Evolutionary conservation across 2,888 invertebrate genomes (phyloP), one percentile per base, ranked within the genome.

Genomic region (Acrobasis repandana): DNA sequence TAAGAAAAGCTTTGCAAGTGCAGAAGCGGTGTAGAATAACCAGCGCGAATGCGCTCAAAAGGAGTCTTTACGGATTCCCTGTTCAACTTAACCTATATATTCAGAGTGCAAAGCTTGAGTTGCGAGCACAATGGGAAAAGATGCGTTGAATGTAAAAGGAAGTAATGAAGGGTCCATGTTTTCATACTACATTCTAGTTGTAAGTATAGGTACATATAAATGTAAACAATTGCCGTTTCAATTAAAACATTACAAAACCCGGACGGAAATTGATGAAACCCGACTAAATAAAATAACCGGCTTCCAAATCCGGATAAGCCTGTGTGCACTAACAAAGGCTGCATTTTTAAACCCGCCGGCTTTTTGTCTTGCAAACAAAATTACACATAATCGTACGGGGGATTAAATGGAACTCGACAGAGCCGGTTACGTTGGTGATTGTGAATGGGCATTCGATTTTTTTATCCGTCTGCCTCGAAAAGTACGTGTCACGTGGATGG

Each of bases 1-100:
- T 58, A 58, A 58, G 58, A 58, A 58, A 58, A 58, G 58, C 58
- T 54, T 36, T 16, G 54, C 36, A 54, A 54, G 54, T 38, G 54
- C 54, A 54, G 54, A 15, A 16, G 15, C 46, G 43, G 56, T 56
- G 14, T 36, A 56, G 5, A n/a, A 43, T 43, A 43, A 56, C 56
- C 43, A 20, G 38, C 9, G 15, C 28, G 56, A 46, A 56, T 56
- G 46, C 38, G n/a, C n/a, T n/a, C n/a, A n/a, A 43, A 43, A 43
- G n/a, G 36, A 52, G 16, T 34, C 28, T 52, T 52, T 52, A 52
- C 15, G 36, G 52, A 34, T 34, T 52, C 52, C 10, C 11, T 36
- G 52, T 52, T 52, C 52, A 52, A 52, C 52, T 52, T 52, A 52
- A 52, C 52, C 52, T 52, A 36, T 52, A 52, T 50, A 50, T 50